phyloP scores from a whole-genome alignment of 2,797 vertebrate genomes.

The Spondyliosoma cantharus region DNA sequence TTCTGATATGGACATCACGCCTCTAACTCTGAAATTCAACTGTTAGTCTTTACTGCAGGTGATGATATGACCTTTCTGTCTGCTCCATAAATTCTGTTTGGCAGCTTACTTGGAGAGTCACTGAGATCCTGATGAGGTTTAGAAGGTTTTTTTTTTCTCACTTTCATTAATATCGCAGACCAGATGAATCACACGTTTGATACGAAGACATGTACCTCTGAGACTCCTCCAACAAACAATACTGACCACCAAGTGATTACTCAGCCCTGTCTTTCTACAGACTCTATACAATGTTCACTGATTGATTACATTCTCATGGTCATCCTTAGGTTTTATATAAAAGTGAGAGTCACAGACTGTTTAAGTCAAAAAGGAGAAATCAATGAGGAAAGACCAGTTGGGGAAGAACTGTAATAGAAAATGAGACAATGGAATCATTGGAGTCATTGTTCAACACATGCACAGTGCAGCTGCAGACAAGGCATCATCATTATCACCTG shows the following conservation, averaged over 20 bases:
- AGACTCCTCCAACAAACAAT: background rate
- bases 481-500: no score
- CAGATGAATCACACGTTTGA: background rate
- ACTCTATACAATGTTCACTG: background rate
- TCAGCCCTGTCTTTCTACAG: background rate
- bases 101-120: background rate
- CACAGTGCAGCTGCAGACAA: no score
- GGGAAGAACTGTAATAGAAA: background rate
- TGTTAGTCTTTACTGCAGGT: background rate
- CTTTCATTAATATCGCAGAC: background rate
- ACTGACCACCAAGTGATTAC: background rate
- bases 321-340: background rate
- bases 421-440: background rate
- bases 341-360: background rate
- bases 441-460: no score
- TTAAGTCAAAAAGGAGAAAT: background rate
- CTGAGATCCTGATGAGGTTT: background rate
- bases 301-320: background rate
- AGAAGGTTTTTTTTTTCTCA: background rate
- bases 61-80: background rate
- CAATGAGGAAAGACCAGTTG: background rate
- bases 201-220: background rate
- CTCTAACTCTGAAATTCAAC: background rate
- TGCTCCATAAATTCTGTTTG: background rate
- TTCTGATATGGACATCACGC: slow-evolving; percentile 12